Percentiles rank a stretch among this genome's conserved stretches.
Conservation (phyloP, 1,140 invertebrate species). For the Meloidogyne hapla region DNA sequence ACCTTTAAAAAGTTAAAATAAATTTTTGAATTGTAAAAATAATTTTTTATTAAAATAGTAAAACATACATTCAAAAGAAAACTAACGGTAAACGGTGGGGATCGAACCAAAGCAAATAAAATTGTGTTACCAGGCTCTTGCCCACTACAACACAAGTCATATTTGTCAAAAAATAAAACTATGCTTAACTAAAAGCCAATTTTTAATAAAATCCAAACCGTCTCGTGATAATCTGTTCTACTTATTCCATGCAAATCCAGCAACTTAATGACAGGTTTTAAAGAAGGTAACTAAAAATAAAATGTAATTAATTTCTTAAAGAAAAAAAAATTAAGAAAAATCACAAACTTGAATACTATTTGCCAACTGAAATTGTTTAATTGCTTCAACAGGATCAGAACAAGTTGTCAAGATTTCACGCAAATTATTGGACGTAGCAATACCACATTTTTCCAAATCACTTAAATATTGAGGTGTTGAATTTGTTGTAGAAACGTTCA, state of each 20-base stretch:
- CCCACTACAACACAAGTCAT: too few species aligned
- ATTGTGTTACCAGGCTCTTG: too few species aligned
- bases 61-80: too few species aligned
- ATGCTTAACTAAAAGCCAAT: background rate
- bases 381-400: conserved; percentile 30
- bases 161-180: background rate
- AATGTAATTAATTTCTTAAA: background rate
- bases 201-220: conserved; percentile 23
- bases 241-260: conserved; percentile 46
- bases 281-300: conserved; percentile 35
- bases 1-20: conserved; percentile 28
- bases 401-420: conserved; percentile 29
- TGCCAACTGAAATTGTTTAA: conserved; percentile 33
- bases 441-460: conserved; percentile 37
- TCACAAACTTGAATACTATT: conserved; percentile 32
- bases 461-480: conserved; percentile 12
- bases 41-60: background rate
- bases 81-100: too few species aligned
- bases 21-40: background rate
- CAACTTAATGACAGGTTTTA: conserved; percentile 46
- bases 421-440: conserved; percentile 35
- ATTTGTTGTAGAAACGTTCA: background rate
- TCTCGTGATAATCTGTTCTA: conserved; percentile 41
- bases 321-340: background rate
- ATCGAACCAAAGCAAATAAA: too few species aligned